phyloP scores from a whole-genome alignment of 2,797 vertebrate species.

The Enteromius mattozi region DNA sequence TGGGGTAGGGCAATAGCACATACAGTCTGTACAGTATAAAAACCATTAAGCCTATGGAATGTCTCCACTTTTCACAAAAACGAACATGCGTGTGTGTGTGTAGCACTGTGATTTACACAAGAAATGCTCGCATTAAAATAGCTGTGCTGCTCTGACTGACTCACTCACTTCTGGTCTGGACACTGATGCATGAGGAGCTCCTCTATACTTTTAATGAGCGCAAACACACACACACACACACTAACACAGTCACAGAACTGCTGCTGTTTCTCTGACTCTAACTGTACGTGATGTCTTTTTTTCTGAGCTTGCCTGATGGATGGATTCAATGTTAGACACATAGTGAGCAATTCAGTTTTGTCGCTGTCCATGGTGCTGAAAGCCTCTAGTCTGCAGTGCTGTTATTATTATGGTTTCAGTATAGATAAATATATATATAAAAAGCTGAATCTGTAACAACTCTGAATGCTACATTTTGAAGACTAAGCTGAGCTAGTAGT shows the following conservation, averaged over 20 bases:
- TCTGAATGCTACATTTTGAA: not conserved
- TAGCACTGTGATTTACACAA: not conserved
- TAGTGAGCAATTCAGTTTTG: not conserved
- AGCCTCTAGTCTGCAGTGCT: not conserved
- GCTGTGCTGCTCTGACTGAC: conserved; percentile 5
- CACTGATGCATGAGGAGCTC: conserved; percentile 19
- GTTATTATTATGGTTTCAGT: conserved; percentile 5
- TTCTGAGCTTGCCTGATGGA: conserved; percentile 22
- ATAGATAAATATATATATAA: not conserved
- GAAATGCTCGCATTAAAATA: conserved; percentile 13
- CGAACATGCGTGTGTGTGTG: not conserved
- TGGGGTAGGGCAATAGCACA: too few relatives aligned
- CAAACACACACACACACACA: conserved; percentile 14
- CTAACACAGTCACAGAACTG: conserved; percentile 11
- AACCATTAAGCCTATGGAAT: too few relatives aligned
- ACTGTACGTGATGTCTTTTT: conserved; percentile 15
- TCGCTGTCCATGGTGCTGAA: conserved; percentile 40
- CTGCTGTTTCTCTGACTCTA: not conserved
- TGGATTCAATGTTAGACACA: conserved; percentile 11
- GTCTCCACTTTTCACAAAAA: too few relatives aligned
- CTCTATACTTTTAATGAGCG: conserved; percentile 37
- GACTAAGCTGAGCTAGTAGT: not conserved
- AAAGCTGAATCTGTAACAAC: not conserved
- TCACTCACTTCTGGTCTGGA: conserved; percentile 14
- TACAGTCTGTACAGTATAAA: too few relatives aligned